Conservation (phyloP, 1,140 invertebrate genomes). For the Kradibia gibbosae region DNA sequence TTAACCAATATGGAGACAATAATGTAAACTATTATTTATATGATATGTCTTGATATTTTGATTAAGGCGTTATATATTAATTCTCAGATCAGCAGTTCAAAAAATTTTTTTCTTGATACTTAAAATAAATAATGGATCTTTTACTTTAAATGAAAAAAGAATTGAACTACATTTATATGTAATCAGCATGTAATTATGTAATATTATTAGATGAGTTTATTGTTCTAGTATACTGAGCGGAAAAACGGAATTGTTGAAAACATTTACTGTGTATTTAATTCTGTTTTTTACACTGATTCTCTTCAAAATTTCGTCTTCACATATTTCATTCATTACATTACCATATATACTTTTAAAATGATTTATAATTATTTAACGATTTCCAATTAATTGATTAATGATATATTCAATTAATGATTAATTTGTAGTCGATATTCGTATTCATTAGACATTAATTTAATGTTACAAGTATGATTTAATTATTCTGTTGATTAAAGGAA, state of each 20-base stretch:
- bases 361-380: neutral
- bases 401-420: too few species aligned
- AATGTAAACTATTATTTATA: too few species aligned
- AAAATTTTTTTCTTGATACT: neutral
- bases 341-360: neutral
- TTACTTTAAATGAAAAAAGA: neutral
- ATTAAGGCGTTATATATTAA: conserved; percentile 16
- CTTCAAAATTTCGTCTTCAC: conserved; percentile 16
- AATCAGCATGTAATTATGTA: neutral
- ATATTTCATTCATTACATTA: neutral
- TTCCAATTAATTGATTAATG: too few species aligned
- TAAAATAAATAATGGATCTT: conserved; percentile 4
- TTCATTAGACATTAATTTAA: neutral
- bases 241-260: conserved; percentile 34
- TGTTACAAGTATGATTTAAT: neutral
- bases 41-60: conserved; percentile 35
- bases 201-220: neutral
- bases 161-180: neutral
- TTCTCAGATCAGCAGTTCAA: neutral
- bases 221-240: conserved; percentile 17
- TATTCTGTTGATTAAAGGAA: neutral
- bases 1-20: too few species aligned
- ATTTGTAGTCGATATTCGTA: too few species aligned
- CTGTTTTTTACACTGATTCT: neutral
- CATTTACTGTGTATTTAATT: neutral